phyloP scores from a whole-genome alignment of 2,888 invertebrate species.

The Rotaria macrura region DNA sequence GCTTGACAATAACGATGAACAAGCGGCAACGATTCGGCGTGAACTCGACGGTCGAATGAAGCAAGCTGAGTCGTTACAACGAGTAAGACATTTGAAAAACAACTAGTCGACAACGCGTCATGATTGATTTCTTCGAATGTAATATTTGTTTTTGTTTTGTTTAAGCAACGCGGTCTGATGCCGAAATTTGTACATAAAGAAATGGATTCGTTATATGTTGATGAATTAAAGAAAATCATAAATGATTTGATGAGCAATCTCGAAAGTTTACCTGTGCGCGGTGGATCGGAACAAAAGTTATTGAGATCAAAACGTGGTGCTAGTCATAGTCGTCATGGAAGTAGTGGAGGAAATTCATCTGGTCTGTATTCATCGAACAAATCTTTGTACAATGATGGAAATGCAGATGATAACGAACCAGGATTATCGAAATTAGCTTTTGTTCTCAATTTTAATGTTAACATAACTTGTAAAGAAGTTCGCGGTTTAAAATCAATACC shows the following conservation, averaged over 20 bases:
- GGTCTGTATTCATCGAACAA: neutral
- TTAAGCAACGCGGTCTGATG: conserved; percentile 86
- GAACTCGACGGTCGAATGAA: conserved; percentile 95
- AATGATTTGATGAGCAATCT: conserved; percentile 95
- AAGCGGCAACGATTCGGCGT: conserved; percentile 94
- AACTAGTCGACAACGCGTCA: too few species aligned
- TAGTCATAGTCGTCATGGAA: neutral
- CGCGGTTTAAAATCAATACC: conserved; percentile 90
- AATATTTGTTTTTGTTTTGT: neutral
- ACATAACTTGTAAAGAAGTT: conserved; percentile 98
- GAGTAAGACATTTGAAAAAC: conserved; percentile 55
- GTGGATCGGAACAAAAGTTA: conserved; percentile 39
- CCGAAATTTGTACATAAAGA: conserved; percentile 99
- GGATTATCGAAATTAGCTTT: conserved; percentile 95
- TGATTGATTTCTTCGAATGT: too few species aligned
- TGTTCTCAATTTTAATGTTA: conserved; percentile 58
- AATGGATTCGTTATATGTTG: conserved; percentile 97
- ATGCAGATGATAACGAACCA: conserved; percentile 74
- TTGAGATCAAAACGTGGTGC: conserved; percentile 23
- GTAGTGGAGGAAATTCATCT: neutral
- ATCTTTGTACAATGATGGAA: conserved; percentile 19
- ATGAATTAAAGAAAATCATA: conserved; percentile 92
- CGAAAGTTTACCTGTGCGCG: conserved; percentile 81
- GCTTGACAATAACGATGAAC: conserved; percentile 97
- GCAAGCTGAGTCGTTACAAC: conserved; percentile 89